A percentile compares a stretch with the other conserved stretches of the same genome.
phyloP scores from a whole-genome alignment of 1,140 invertebrate genomes.

The Heterodera carotae region DNA sequence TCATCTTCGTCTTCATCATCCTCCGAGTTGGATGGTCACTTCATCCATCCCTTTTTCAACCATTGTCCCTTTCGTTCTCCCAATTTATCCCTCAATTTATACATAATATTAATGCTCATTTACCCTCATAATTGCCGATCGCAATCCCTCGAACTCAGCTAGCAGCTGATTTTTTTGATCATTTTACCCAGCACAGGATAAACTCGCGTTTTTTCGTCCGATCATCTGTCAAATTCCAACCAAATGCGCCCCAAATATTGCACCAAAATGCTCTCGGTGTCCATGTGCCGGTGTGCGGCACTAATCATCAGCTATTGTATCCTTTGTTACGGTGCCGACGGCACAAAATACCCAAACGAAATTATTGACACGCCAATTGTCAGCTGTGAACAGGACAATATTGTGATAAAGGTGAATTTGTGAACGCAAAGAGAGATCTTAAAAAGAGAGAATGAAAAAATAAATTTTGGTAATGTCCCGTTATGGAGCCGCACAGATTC shows the following conservation, averaged over 20 bases:
- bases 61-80: not conserved
- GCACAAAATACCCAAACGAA: slow-evolving; percentile 58
- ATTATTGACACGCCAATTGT: slow-evolving; percentile 63
- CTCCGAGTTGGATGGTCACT: not conserved
- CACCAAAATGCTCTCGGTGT: no score
- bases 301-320: not conserved
- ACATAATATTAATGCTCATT: not conserved
- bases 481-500: no score
- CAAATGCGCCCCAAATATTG: no score
- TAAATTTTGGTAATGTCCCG: no score
- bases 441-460: not conserved
- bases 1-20: not conserved
- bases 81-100: not conserved
- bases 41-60: not conserved
- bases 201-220: no score
- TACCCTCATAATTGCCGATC: no score
- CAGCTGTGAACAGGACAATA: slow-evolving; percentile 56
- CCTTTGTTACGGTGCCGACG: not conserved
- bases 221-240: no score
- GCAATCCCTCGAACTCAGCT: no score
- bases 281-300: not conserved
- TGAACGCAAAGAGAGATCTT: not conserved
- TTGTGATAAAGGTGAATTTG: slow-evolving; percentile 55
- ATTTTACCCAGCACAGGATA: no score
- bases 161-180: no score